Percentiles rank a stretch among this genome's conserved stretches.
Conservation (phyloP, 2,888 invertebrate species). For the Hyles lineata region DNA sequence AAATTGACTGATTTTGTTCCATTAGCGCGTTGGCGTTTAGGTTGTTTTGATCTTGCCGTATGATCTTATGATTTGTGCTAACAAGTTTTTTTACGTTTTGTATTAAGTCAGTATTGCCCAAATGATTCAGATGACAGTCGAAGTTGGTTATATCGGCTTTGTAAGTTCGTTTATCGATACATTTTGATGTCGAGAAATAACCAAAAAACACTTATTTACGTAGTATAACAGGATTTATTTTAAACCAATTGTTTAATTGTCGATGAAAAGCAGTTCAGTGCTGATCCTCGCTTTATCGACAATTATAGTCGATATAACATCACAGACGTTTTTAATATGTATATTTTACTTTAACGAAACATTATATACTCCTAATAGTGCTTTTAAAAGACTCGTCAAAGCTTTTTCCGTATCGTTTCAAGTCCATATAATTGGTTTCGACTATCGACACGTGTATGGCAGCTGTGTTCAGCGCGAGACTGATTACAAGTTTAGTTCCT, state of each 20-base stretch:
- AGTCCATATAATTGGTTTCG: not conserved
- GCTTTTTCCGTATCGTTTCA: not conserved
- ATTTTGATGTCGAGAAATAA: not conserved
- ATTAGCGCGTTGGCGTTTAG: not conserved
- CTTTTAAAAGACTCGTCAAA: too few species aligned
- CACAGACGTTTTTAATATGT: too few species aligned
- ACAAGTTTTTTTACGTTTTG: not conserved
- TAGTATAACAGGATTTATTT: not conserved
- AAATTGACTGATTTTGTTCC: not conserved
- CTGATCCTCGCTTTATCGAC: too few species aligned
- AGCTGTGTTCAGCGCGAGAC: slow-evolving; percentile 5
- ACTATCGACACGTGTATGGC: not conserved
- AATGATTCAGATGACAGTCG: slow-evolving; percentile 13
- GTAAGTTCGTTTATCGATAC: not conserved
- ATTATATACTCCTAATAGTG: too few species aligned
- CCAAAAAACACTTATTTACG: not conserved
- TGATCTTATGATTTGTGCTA: slow-evolving; percentile 28
- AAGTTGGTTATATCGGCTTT: not conserved
- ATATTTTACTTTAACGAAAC: too few species aligned
- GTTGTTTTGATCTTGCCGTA: slow-evolving; percentile 11
- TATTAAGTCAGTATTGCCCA: not conserved
- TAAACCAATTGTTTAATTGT: too few species aligned
- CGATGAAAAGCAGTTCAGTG: too few species aligned
- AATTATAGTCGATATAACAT: too few species aligned
- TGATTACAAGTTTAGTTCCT: slow-evolving; percentile 23